phyloP scores from a whole-genome alignment of 2,113 vertebrate species.

The Dromiciops gliroides region DNA sequence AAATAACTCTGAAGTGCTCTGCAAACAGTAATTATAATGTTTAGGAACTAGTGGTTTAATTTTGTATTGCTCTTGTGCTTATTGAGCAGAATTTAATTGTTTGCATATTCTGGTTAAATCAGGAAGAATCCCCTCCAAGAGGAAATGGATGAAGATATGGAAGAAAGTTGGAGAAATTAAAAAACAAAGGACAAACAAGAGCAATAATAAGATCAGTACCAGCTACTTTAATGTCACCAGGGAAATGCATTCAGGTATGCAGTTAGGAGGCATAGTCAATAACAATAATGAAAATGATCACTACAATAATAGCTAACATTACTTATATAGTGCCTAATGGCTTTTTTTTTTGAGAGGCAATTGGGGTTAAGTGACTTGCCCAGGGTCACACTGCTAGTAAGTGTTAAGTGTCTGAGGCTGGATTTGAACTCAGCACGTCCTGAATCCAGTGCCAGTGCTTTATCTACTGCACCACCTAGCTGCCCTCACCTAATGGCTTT shows the following conservation, averaged over 20 bases:
- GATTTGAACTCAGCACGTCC: too few species aligned
- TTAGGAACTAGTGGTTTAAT: not conserved
- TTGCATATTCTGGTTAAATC: not conserved
- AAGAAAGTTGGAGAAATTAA: conserved; percentile 12
- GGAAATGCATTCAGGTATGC: not conserved
- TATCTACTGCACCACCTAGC: too few species aligned
- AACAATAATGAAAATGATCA: not conserved
- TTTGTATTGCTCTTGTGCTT: not conserved
- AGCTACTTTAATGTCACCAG: not conserved
- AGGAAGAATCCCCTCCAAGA: not conserved
- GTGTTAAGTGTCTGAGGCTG: too few species aligned
- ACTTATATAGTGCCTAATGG: not conserved
- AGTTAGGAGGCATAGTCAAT: not conserved
- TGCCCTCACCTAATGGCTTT: not conserved
- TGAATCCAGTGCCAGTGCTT: too few species aligned
- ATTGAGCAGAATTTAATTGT: conserved; percentile 2
- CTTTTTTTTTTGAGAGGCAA: too few species aligned
- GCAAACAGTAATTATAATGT: not conserved
- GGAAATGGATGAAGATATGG: conserved; percentile 21
- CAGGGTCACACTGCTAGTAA: too few species aligned
- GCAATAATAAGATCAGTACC: not conserved
- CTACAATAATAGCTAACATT: not conserved
- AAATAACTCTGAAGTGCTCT: not conserved
- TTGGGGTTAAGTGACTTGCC: too few species aligned
- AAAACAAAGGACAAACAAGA: not conserved